These are phyloP conservation scores for Notothenia coriiceps DNA, from an alignment of 2,113 vertebrate species.

Conservation along the genomic window DNA sequence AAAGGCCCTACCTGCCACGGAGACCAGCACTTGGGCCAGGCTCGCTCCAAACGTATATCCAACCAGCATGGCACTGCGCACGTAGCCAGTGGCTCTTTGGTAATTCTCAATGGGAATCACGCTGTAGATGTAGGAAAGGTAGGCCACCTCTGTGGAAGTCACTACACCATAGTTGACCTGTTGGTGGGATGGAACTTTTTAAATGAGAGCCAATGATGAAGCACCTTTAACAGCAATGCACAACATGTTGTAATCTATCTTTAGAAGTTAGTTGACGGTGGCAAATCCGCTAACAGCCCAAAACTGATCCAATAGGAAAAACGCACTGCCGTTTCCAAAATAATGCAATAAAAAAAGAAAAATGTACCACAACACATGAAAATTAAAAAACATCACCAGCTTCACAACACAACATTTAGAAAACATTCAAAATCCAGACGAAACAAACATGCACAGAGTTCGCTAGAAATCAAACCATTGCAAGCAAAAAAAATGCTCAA, in stretches of 20 bases:
- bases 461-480: no score
- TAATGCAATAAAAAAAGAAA: no score
- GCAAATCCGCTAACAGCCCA: no score
- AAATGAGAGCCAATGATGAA: background rate
- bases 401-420: no score
- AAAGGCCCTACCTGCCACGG: conserved; percentile 64
- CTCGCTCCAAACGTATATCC: conserved; percentile 79
- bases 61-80: conserved; percentile 77
- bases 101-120: conserved; percentile 76
- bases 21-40: conserved; percentile 80
- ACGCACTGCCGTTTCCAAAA: no score
- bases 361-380: no score
- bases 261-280: background rate
- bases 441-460: no score
- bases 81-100: conserved; percentile 81
- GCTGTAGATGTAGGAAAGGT: conserved; percentile 85
- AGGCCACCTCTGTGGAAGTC: conserved; percentile 83
- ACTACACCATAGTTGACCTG: conserved; percentile 78
- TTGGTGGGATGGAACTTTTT: conserved; percentile 8
- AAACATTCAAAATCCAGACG: no score
- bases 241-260: background rate
- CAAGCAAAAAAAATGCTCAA: no score
- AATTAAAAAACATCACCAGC: no score
- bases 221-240: background rate
- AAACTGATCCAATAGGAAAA: no score